Percentiles rank a stretch among this genome's conserved stretches.
phyloP scores from a whole-genome alignment of 1,140 invertebrate genomes.

The Lucilia sericata region DNA sequence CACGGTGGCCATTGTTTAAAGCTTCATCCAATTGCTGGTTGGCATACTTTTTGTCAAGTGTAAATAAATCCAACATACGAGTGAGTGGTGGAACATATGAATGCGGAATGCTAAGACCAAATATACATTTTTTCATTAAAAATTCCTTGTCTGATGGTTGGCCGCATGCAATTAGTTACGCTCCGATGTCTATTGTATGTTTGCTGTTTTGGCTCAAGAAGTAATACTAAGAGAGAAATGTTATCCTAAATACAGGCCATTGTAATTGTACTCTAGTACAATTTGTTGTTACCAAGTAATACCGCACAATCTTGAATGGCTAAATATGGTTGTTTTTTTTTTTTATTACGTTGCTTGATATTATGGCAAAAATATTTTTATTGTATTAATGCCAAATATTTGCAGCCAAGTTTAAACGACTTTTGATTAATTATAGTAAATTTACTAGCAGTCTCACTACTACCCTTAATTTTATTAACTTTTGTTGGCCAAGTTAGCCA shows the following conservation, averaged over 20 bases:
- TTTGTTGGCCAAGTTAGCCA: not conserved
- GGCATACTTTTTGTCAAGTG: not conserved
- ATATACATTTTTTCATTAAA: too few relatives aligned
- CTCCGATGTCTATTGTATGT: not conserved
- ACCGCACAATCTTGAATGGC: too few relatives aligned
- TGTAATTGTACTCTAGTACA: too few relatives aligned
- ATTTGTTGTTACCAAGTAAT: too few relatives aligned
- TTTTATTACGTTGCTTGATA: not conserved
- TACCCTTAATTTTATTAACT: not conserved
- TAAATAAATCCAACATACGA: too few relatives aligned
- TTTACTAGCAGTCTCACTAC: not conserved
- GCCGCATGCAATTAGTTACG: slow-evolving; percentile 4
- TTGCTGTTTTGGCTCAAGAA: not conserved
- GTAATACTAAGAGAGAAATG: too few relatives aligned
- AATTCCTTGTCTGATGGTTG: not conserved
- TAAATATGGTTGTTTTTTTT: too few relatives aligned
- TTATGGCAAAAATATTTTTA: not conserved
- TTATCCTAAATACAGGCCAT: too few relatives aligned
- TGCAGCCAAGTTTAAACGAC: not conserved
- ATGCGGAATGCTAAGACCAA: too few relatives aligned
- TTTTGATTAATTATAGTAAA: not conserved
- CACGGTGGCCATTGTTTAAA: slow-evolving; percentile 9
- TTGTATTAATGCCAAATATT: not conserved
- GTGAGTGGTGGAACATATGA: too few relatives aligned
- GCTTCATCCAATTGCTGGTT: not conserved